Evolutionary conservation across 2,888 invertebrate species (phyloP).

Genomic region (Linyphia triangularis): DNA sequence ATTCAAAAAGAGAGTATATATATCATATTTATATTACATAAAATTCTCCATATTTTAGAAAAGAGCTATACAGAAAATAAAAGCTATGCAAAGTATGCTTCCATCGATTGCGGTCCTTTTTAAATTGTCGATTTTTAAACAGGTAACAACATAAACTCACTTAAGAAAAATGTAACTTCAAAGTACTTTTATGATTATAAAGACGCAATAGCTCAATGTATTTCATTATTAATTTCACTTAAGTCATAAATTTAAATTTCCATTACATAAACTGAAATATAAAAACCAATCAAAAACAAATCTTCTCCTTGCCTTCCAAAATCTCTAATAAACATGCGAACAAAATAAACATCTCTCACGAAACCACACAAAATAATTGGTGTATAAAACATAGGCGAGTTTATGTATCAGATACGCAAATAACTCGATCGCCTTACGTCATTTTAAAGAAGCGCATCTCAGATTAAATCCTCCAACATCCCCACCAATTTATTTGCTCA

Average conservation of each 20-base stretch:
- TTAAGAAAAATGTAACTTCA: neutral
- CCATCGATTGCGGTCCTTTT: too few species aligned
- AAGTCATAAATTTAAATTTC: neutral
- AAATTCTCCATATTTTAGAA: too few species aligned
- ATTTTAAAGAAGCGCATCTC: constrained; percentile 7
- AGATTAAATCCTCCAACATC: constrained; percentile 25
- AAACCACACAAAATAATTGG: constrained; percentile 24
- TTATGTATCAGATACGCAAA: constrained; percentile 5
- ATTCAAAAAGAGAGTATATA: too few species aligned
- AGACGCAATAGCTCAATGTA: neutral
- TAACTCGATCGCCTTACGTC: neutral
- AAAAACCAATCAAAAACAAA: neutral
- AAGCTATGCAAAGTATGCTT: too few species aligned
- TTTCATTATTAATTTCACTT: neutral
- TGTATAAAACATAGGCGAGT: neutral
- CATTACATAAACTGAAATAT: neutral
- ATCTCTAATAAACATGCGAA: constrained; percentile 14
- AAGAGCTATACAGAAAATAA: too few species aligned
- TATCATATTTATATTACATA: too few species aligned
- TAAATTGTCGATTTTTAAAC: neutral
- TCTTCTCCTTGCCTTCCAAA: neutral
- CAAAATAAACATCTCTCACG: constrained; percentile 9
- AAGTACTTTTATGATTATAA: neutral
- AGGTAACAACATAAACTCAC: too few species aligned
- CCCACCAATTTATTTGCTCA: constrained; percentile 13